Evolutionary conservation across 2,113 vertebrate genomes (phyloP).

Genomic region (Anoura caudifer): DNA sequence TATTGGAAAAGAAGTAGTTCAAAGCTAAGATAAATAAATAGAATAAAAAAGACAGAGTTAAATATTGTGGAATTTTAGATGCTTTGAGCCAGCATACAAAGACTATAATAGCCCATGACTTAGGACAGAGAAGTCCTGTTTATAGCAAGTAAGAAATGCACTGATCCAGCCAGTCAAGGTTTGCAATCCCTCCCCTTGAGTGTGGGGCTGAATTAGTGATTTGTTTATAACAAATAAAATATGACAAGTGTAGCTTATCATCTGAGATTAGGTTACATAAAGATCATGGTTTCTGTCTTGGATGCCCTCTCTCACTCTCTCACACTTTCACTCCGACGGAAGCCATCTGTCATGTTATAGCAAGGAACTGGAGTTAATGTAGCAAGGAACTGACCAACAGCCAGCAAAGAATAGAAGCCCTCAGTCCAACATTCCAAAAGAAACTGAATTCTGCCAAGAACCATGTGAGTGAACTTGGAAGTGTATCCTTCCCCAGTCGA

Average conservation of each 20-base stretch:
- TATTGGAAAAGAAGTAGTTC: background rate
- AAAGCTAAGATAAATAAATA: background rate
- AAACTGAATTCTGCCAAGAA: background rate
- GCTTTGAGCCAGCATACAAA: background rate
- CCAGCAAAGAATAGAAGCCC: background rate
- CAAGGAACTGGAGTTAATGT: background rate
- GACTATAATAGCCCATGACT: background rate
- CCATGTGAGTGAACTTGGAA: background rate
- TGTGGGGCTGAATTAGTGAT: background rate
- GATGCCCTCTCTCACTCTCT: background rate
- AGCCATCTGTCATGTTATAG: background rate
- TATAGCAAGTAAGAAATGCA: background rate
- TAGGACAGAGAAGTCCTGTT: background rate
- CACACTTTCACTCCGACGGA: background rate
- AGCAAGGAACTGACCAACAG: background rate
- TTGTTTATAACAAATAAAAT: background rate
- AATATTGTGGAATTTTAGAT: background rate
- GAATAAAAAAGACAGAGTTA: background rate
- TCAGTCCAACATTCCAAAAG: background rate
- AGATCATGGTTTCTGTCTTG: background rate
- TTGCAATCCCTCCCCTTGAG: background rate
- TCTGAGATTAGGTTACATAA: background rate
- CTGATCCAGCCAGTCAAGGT: background rate
- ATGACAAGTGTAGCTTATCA: background rate
- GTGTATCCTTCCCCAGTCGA: background rate